phyloP scores from a whole-genome alignment of 2,888 invertebrate genomes.

The Phlogophora meticulosa region DNA sequence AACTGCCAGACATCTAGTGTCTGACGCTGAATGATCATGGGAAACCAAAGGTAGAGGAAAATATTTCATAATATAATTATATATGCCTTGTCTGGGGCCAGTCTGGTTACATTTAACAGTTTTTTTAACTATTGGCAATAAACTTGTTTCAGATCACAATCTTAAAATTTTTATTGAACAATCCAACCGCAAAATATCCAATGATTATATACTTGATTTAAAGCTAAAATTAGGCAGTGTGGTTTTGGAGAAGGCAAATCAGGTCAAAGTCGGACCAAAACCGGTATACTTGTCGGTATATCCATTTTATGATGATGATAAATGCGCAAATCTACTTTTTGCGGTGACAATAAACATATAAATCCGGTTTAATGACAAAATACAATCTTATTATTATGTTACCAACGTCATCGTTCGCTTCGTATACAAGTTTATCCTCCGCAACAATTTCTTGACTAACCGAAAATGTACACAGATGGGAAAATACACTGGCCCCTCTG shows the following conservation, averaged over 20 bases:
- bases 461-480: constrained; percentile 24
- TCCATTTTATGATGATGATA: constrained; percentile 25
- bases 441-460: constrained; percentile 21
- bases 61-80: neutral
- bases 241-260: constrained; percentile 38
- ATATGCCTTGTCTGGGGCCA: no score
- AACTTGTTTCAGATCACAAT: constrained; percentile 13
- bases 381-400: neutral
- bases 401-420: constrained; percentile 4
- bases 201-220: constrained; percentile 7
- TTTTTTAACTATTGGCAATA: neutral
- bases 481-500: constrained; percentile 33
- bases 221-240: constrained; percentile 43
- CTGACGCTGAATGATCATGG: neutral
- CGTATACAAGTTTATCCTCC: neutral
- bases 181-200: constrained; percentile 14
- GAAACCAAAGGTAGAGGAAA: neutral
- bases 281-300: constrained; percentile 35
- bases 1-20: no score
- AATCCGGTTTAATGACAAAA: constrained; percentile 15
- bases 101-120: neutral
- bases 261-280: constrained; percentile 56
- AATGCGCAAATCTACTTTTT: constrained; percentile 29
- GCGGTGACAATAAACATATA: neutral
- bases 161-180: constrained; percentile 18